A percentile compares a stretch with the other conserved stretches of the same genome.
phyloP scores from a whole-genome alignment of 2,113 vertebrate genomes.

The Paramormyrops kingsleyae region DNA sequence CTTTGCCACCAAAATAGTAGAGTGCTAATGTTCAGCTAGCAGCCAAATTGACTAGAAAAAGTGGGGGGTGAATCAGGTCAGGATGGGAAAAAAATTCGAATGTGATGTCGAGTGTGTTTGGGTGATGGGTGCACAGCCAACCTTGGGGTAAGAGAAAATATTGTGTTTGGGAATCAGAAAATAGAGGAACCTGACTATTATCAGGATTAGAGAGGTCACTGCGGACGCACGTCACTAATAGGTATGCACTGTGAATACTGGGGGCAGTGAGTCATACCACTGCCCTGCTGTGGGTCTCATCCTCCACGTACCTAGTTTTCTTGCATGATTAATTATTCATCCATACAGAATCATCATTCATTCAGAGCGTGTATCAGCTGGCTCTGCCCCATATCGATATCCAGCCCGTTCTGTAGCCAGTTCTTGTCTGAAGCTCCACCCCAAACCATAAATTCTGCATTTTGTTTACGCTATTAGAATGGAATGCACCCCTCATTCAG shows the following conservation, averaged over 20 bases:
- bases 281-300: conserved; percentile 17
- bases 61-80: background rate
- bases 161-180: background rate
- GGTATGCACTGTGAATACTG: conserved; percentile 50
- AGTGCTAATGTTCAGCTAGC: background rate
- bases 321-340: conserved; percentile 1
- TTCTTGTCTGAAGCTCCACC: background rate
- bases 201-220: conserved; percentile 26
- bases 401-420: background rate
- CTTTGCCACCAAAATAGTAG: background rate
- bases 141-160: background rate
- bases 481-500: background rate
- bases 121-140: background rate
- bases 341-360: conserved; percentile 1
- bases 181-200: background rate
- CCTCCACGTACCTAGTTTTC: background rate
- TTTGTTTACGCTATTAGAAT: background rate
- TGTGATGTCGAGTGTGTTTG: background rate
- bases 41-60: background rate
- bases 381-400: background rate
- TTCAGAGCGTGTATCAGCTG: background rate
- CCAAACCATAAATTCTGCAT: background rate
- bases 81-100: background rate
- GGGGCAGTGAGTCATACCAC: conserved; percentile 56
- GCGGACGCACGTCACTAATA: conserved; percentile 70